Conservation (phyloP, 2,888 invertebrate genomes). For the Pristionchus japonicus region DNA sequence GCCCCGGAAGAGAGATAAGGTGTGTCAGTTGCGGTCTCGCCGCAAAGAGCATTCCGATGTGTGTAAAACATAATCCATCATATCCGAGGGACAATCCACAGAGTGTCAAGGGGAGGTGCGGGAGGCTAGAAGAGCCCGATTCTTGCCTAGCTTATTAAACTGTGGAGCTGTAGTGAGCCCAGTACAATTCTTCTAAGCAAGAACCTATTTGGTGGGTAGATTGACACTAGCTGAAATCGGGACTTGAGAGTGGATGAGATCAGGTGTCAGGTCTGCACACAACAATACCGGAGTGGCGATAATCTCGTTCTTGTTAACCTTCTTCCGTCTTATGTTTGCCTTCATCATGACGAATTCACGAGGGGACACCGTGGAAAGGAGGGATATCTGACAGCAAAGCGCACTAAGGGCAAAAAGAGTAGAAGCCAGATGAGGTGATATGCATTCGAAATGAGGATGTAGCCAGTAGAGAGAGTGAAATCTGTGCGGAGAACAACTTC, state of each 20-base stretch:
- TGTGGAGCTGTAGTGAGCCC: too few relatives aligned
- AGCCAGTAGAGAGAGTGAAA: too few relatives aligned
- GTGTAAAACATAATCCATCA: constrained; percentile 41
- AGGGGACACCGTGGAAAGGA: neutral
- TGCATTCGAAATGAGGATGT: constrained; percentile 1
- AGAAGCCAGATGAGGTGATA: neutral
- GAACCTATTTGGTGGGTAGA: neutral
- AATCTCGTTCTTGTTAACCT: neutral
- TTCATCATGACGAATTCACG: constrained; percentile 16
- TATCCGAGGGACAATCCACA: constrained; percentile 12
- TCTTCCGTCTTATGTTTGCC: neutral
- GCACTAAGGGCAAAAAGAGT: neutral
- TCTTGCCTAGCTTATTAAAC: too few relatives aligned
- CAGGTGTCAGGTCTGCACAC: neutral
- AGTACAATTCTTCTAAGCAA: too few relatives aligned
- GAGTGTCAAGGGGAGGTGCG: neutral
- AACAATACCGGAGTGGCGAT: neutral
- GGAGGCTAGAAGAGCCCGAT: neutral
- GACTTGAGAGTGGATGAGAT: neutral
- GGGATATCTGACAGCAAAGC: neutral
- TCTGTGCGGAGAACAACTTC: neutral
- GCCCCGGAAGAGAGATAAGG: neutral
- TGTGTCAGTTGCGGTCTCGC: neutral
- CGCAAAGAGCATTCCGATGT: neutral
- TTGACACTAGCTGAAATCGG: neutral